Evolutionary conservation across 37 sponge, comb jelly and placozoan genomes (phyloP).

Genomic region (Axinella damicornis): DNA sequence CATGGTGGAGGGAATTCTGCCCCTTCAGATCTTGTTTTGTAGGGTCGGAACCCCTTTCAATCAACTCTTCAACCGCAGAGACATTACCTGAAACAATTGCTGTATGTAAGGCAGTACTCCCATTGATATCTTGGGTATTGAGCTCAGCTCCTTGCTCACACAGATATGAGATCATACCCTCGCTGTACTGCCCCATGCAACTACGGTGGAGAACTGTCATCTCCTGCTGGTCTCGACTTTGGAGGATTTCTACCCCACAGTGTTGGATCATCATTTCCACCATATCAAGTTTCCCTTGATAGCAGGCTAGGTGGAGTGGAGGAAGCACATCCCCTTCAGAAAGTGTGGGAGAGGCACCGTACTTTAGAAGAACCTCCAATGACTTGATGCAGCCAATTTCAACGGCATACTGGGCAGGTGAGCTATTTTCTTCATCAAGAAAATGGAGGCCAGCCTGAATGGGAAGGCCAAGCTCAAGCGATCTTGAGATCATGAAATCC

Average conservation of each 20-base stretch:
- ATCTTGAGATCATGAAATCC: constrained; percentile 53
- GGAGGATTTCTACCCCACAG: constrained; percentile 33
- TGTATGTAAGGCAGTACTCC: constrained; percentile 62
- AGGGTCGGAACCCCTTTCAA: constrained; percentile 37
- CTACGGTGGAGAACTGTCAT: constrained; percentile 63
- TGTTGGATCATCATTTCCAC: constrained; percentile 53
- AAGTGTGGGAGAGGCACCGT: constrained; percentile 58
- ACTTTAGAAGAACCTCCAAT: constrained; percentile 66
- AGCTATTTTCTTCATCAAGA: constrained; percentile 58
- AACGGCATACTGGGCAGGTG: constrained; percentile 87
- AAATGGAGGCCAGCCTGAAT: no score
- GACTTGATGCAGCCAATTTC: constrained; percentile 63
- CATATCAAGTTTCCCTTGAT: constrained; percentile 59
- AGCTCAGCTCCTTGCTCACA: constrained; percentile 41
- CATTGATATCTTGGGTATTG: constrained; percentile 56
- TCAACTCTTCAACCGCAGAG: constrained; percentile 44
- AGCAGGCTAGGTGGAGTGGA: constrained; percentile 77
- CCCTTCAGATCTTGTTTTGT: constrained; percentile 18
- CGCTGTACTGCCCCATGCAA: neutral
- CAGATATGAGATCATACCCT: constrained; percentile 46
- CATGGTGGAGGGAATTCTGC: constrained; percentile 52
- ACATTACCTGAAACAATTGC: constrained; percentile 62
- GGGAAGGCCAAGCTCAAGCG: constrained; percentile 46
- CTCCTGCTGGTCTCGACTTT: constrained; percentile 17
- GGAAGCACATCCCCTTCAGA: constrained; percentile 49